These are phyloP conservation scores for Platerodrilus igneus DNA, from an alignment of 2,888 invertebrate genomes.

Conservation along the genomic window DNA sequence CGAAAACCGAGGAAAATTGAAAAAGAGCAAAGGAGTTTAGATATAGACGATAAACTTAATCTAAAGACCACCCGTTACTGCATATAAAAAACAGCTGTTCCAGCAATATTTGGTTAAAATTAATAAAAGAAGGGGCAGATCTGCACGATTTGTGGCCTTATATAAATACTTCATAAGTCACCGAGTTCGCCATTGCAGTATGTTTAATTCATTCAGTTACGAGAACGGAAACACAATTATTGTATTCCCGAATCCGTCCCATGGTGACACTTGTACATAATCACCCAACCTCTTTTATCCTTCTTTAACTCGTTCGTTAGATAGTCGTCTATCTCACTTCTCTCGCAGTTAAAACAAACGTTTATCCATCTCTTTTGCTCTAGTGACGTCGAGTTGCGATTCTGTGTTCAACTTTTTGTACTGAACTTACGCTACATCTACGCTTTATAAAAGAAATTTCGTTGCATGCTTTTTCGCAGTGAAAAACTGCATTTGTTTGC, in stretches of 20 bases:
- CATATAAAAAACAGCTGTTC: slow-evolving; percentile 34
- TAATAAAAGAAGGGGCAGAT: slow-evolving; percentile 31
- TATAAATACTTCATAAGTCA: slow-evolving; percentile 32
- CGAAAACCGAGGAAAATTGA: no score
- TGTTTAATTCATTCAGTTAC: slow-evolving; percentile 43
- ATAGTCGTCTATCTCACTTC: no score
- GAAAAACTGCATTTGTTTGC: no score
- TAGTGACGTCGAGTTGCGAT: no score
- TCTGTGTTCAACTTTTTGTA: no score
- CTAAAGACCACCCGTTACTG: slow-evolving; percentile 22
- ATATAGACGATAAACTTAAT: slow-evolving; percentile 25
- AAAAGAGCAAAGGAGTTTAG: slow-evolving; percentile 15
- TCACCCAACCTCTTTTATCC: slow-evolving; percentile 36
- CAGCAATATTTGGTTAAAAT: slow-evolving; percentile 34
- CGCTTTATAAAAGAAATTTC: no score
- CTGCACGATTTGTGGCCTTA: slow-evolving; percentile 32
- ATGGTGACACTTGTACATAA: slow-evolving; percentile 62
- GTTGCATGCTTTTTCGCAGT: no score
- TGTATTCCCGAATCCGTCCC: slow-evolving; percentile 50
- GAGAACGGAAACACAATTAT: slow-evolving; percentile 47
- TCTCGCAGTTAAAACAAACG: no score
- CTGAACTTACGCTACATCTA: no score
- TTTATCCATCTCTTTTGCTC: no score
- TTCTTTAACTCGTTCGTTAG: slow-evolving; percentile 1
- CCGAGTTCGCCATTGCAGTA: slow-evolving; percentile 30